Base-by-base conservation (phyloP, 30 jellyfish, hydroid and myxozoan species). In the Cassiopea xamachana region DNA sequence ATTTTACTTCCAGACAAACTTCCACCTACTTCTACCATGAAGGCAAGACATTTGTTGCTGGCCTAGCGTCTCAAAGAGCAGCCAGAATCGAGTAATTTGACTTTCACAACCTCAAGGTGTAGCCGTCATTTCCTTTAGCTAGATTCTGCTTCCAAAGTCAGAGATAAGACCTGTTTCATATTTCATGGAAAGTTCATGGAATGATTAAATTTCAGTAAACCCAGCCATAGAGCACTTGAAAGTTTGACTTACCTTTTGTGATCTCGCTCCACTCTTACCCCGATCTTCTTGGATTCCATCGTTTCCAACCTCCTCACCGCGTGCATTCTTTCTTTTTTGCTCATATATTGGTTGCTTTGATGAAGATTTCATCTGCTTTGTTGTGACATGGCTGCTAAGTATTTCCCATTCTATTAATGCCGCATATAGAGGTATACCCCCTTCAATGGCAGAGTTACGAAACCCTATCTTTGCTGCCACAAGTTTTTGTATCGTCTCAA, bases 341-440 rank as follows among this genome's bases (percentile, higher is more conserved):
- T 78, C 73, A 48, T 75, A 13, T 27, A 49, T 78, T 60, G 62
- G 39, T 68, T 62, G 83, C 60, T 82, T 83, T n/a, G 89, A 84
- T 1, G 60, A 58, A 58, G 62, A 70, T 2, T 83, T 83, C 58
- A 69, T 82, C 72, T 39, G 86, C 73, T 68, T 79, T 46, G 50
- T 9, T 64, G 51, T 70, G 64, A 17, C 85, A 8, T 1, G 27
- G 88, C 73, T 68, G 45, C 80, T 48, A 68, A 10, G 68, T 69
- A 16, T 43, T 73, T 48, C 67, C 47, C 76, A 60, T 27, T 70
- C 87, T 83, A 95, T 46, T 68, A 95, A 75, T 75, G 92, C 88
- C 19, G 84, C 71, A 69, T 91, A 96, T 1, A 96, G 76, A 1
- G 99, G 99, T 76, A 96, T 80, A n/a, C 98, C 98, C 47, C 93